Evolutionary conservation across 2,888 invertebrate genomes (phyloP), one percentile per base, ranked within the genome.

Genomic region (Chalcis sispes): DNA sequence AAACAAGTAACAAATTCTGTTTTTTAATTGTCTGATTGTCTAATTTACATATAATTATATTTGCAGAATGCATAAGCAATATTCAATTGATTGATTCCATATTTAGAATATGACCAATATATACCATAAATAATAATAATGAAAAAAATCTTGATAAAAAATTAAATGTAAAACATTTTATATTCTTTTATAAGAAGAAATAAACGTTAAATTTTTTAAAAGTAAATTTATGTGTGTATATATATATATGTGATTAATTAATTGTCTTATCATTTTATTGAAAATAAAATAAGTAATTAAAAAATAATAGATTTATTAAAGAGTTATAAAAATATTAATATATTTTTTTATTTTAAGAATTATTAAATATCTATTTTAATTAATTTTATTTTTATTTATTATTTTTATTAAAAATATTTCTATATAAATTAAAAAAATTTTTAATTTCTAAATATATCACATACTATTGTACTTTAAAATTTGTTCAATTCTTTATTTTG

Each of bases 1-100:
- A 75, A 75, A 64, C 50, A 61, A 66, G 50, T 4, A 29, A 66
- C 27, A 61, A 75, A 65, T 70, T 56, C 7, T 75, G 48, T 58
- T 40, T 46, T 46, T 72, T 46, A 42, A 20, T 18, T 64, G 65
- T 40, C n/a, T n/a, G n/a, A n/a, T 48, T 42, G 46, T 40, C 40
- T 59, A 54, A 54, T 48, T 66, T 72, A 42, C 58, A 66, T 13
- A 59, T 20, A 58, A n/a, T 48, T 65, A 48, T 32, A 27, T 32
- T 5, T 50, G 42, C 48, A 15, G 42, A 42, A 67, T 67, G 54
- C 61, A 54, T 67, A 61, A 73, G 67, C 46, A 61, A 73, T 52
- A 36, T 10, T 65, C 64, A 23, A 62, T 32, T 72, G 42, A 72
- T 56, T 64, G 56, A 64, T 13, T 64, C 64, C 64, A 56, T 56